Evolutionary conservation across 1,140 invertebrate genomes (phyloP).

Genomic region (Aphelinus atriplicis): DNA sequence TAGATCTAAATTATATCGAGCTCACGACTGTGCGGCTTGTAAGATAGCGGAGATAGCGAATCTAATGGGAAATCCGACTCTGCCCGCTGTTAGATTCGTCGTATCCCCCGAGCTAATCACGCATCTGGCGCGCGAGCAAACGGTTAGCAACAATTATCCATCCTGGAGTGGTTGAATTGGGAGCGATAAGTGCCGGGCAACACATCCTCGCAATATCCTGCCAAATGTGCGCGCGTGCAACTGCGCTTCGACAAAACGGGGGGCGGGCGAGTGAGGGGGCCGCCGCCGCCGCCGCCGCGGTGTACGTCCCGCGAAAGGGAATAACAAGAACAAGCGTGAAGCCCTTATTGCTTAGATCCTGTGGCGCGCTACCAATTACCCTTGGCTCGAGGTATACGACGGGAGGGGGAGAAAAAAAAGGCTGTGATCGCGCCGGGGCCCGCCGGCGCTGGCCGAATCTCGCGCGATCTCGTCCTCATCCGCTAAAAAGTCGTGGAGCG

Average conservation of each 20-base stretch:
- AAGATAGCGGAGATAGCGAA: too few species aligned
- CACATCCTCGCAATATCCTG: too few species aligned
- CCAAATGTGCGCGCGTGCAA: not conserved
- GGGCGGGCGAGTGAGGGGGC: too few species aligned
- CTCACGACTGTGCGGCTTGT: too few species aligned
- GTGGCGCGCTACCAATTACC: constrained; percentile 33
- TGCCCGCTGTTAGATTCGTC: not conserved
- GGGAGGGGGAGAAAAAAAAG: constrained; percentile 1
- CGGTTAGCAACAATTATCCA: too few species aligned
- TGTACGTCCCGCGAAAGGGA: too few species aligned
- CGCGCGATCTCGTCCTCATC: constrained; percentile 34
- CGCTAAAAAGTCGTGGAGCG: not conserved
- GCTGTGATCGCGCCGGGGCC: not conserved
- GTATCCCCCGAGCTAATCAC: not conserved
- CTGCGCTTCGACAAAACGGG: not conserved
- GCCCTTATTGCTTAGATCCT: constrained; percentile 35
- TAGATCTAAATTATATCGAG: too few species aligned
- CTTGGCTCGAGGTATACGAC: not conserved
- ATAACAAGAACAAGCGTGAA: constrained; percentile 14
- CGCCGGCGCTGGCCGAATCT: constrained; percentile 11
- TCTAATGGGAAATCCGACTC: too few species aligned
- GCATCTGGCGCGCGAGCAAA: too few species aligned
- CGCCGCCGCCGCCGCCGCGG: too few species aligned
- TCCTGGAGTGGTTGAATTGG: too few species aligned
- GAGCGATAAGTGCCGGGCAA: too few species aligned